Base-by-base conservation (phyloP, 2,113 vertebrate genomes). In the Poeciliopsis retropinna region DNA sequence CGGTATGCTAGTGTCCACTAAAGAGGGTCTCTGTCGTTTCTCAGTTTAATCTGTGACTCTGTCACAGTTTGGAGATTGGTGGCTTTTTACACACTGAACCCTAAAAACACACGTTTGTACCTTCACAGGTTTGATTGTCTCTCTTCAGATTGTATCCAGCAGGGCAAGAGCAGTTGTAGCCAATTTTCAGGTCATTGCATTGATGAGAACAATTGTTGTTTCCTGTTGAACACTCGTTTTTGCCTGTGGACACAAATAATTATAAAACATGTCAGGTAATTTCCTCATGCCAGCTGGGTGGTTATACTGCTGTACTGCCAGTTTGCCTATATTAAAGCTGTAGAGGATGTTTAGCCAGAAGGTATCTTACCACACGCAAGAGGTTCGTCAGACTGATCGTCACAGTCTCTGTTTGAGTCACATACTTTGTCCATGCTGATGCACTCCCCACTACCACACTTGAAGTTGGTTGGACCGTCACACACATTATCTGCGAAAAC, bases 331-430 rank as follows among this genome's bases (percentile, higher is more conserved):
- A 9, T 64, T 31, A 32, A 63, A 10, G 28, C 14, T n/a, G n/a
- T 70, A 17, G 19, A 41, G 31, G 19, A 66, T 19, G 7, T 15
- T 57, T 22, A 79, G 73, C 30, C 31, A 65, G 30, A 54, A 68
- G 19, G 10, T 34, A 4, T 75, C 96, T 95, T 83, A 97, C 97
- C 81, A 4, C 97, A 98, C 19, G 94, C 87, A 41, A 88, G 6
- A 25, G 96, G 96, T 72, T 98, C 96, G 11, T 98, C 97, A 0
- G 96, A 97, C 87, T 81, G 85, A 75, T 98, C 97, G 0, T 37
- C 82, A 87, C 96, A 97, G 92, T 98, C 95, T 17, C 64, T 72
- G 25, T 41, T 6, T 0, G 37, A 64, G 87, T 98, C 30, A 79
- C 97, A 98, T 75, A 97, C 95, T 61, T 92, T 94, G 29, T 94